Percentiles rank a stretch among this genome's conserved stretches.
These are phyloP conservation scores for Rugalucina vietnamica DNA, from an alignment of 2,888 invertebrate species.

Conservation along the genomic window DNA sequence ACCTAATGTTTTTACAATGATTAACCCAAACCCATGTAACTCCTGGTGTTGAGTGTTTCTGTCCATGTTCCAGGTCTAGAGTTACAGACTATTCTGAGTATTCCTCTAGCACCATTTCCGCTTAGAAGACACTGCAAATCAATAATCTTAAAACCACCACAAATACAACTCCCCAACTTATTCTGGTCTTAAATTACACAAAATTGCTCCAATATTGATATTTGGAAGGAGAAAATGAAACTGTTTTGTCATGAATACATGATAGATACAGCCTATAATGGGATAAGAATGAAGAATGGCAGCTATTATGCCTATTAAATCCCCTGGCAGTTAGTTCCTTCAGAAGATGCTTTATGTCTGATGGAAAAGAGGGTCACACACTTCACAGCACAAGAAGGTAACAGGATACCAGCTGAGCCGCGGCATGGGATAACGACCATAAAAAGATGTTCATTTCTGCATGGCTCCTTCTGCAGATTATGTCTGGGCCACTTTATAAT, in stretches of 20 bases:
- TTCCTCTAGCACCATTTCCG: background rate
- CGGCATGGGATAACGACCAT: too few relatives aligned
- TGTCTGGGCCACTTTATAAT: too few relatives aligned
- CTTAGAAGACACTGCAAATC: background rate
- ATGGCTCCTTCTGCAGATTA: too few relatives aligned
- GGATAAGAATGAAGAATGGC: slow-evolving; percentile 28
- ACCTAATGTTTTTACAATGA: too few relatives aligned
- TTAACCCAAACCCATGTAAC: too few relatives aligned
- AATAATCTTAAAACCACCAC: background rate
- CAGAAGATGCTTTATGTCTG: slow-evolving; percentile 12
- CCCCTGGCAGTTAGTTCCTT: slow-evolving; percentile 5
- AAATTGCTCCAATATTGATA: slow-evolving; percentile 66
- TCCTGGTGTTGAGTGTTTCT: too few relatives aligned
- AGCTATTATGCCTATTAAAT: slow-evolving; percentile 36
- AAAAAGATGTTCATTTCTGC: too few relatives aligned
- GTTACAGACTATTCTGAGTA: too few relatives aligned
- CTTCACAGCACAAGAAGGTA: background rate
- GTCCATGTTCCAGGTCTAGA: too few relatives aligned
- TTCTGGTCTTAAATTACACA: slow-evolving; percentile 61
- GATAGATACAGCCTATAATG: slow-evolving; percentile 15
- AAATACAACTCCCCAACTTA: slow-evolving; percentile 23
- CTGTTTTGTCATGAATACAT: slow-evolving; percentile 57
- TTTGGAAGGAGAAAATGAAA: slow-evolving; percentile 62
- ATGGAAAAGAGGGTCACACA: background rate
- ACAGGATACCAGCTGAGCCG: background rate